phyloP scores from a whole-genome alignment of 2,888 invertebrate species.

The Diplolepis rosae region DNA sequence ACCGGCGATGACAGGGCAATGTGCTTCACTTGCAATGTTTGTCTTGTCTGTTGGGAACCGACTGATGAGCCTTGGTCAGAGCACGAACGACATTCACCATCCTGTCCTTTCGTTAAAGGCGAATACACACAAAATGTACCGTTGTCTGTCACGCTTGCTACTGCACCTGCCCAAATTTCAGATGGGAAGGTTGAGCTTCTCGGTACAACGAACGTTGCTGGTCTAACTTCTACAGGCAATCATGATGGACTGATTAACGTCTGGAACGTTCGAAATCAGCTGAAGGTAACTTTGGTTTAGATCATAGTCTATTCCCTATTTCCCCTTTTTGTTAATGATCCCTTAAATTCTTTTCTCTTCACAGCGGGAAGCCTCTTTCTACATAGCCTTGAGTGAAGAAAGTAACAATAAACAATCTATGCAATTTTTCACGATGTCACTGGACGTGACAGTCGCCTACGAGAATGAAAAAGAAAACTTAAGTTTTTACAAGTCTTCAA shows the following conservation, averaged over 20 bases:
- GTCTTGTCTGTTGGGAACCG: conserved; percentile 97
- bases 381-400: conserved; percentile 68
- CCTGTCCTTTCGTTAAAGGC: conserved; percentile 94
- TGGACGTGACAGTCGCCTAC: conserved; percentile 59
- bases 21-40: conserved; percentile 97
- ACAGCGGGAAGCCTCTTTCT: conserved; percentile 75
- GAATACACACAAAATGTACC: conserved; percentile 97
- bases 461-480: conserved; percentile 61
- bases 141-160: conserved; percentile 78
- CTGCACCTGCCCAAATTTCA: conserved; percentile 74
- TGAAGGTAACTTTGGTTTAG: conserved; percentile 72
- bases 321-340: neutral
- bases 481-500: conserved; percentile 59
- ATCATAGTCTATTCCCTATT: neutral
- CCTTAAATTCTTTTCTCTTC: conserved; percentile 34
- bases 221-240: conserved; percentile 75
- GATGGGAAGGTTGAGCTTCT: conserved; percentile 65
- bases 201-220: conserved; percentile 68
- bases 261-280: conserved; percentile 88
- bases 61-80: conserved; percentile 98
- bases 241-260: conserved; percentile 80
- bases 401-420: conserved; percentile 66
- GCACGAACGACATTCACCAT: conserved; percentile 94
- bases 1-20: conserved; percentile 95
- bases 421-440: conserved; percentile 65